Evolutionary conservation across 2,888 invertebrate genomes (phyloP).

Genomic region (Agonopterix arenella): DNA sequence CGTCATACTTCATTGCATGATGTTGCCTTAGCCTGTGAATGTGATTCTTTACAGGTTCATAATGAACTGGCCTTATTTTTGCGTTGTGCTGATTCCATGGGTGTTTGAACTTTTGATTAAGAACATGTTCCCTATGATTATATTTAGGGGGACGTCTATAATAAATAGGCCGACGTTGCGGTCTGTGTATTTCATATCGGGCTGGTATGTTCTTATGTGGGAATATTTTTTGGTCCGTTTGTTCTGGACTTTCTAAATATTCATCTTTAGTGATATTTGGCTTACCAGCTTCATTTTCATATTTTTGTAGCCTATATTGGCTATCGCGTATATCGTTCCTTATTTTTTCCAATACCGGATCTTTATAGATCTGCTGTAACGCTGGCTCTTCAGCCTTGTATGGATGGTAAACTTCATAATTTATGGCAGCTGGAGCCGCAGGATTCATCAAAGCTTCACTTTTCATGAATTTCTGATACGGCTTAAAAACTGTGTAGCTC

Average conservation of each 20-base stretch:
- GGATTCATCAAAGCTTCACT: conserved; percentile 23
- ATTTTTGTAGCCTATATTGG: conserved; percentile 44
- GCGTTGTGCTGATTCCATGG: conserved; percentile 60
- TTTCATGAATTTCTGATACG: conserved; percentile 43
- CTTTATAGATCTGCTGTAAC: conserved; percentile 50
- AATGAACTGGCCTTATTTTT: conserved; percentile 61
- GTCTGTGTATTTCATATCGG: conserved; percentile 54
- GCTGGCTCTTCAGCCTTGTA: conserved; percentile 58
- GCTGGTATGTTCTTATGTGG: conserved; percentile 52
- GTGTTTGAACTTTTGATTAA: conserved; percentile 58
- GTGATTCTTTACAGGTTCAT: conserved; percentile 58
- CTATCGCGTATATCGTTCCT: conserved; percentile 45
- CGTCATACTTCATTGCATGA: conserved; percentile 61
- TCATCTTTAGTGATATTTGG: conserved; percentile 46
- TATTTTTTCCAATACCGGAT: conserved; percentile 53
- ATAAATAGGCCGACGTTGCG: conserved; percentile 55
- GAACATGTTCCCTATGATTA: conserved; percentile 35
- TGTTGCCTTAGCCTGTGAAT: conserved; percentile 54
- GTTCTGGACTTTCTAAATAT: conserved; percentile 52
- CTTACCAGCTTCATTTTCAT: conserved; percentile 53
- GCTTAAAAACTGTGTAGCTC: conserved; percentile 30
- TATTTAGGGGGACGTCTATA: conserved; percentile 36
- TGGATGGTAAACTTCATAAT: conserved; percentile 63
- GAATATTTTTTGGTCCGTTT: conserved; percentile 48
- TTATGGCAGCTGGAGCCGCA: conserved; percentile 37